Evolutionary conservation across 1,140 invertebrate genomes (phyloP).

Genomic region (Coelopa frigida): DNA sequence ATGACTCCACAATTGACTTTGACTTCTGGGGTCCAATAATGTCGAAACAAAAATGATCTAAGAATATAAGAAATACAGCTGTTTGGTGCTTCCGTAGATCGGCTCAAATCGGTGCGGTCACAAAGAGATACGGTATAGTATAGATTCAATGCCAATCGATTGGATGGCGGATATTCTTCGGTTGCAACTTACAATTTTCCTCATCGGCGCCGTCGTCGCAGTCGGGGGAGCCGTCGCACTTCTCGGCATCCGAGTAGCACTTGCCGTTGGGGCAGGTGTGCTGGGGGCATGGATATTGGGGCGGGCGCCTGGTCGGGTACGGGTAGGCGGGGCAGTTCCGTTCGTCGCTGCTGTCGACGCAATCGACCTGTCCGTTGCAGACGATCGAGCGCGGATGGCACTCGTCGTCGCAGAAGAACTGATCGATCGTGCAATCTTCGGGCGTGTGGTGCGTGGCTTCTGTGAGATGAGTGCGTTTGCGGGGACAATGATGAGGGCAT

Average conservation of each 20-base stretch:
- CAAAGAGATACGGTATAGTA: no score
- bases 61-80: no score
- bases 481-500: no score
- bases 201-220: slow-evolving; percentile 58
- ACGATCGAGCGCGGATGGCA: slow-evolving; percentile 45
- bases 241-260: slow-evolving; percentile 35
- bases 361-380: slow-evolving; percentile 64
- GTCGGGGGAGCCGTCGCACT: slow-evolving; percentile 52
- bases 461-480: no score
- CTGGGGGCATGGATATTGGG: slow-evolving; percentile 27
- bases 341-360: slow-evolving; percentile 67
- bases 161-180: no score
- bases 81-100: no score
- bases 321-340: slow-evolving; percentile 44
- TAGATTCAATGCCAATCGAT: no score
- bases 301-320: slow-evolving; percentile 13
- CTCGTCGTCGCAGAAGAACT: slow-evolving; percentile 45
- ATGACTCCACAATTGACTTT: no score
- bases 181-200: slow-evolving; percentile 50
- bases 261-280: slow-evolving; percentile 34
- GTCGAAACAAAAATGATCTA: no score
- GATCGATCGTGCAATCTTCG: slow-evolving; percentile 43
- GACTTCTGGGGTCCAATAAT: no score
- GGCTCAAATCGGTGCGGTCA: no score
- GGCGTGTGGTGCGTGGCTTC: slow-evolving; percentile 27